phyloP scores from a whole-genome alignment of 1,140 invertebrate genomes.

The Drosophila obscura region DNA sequence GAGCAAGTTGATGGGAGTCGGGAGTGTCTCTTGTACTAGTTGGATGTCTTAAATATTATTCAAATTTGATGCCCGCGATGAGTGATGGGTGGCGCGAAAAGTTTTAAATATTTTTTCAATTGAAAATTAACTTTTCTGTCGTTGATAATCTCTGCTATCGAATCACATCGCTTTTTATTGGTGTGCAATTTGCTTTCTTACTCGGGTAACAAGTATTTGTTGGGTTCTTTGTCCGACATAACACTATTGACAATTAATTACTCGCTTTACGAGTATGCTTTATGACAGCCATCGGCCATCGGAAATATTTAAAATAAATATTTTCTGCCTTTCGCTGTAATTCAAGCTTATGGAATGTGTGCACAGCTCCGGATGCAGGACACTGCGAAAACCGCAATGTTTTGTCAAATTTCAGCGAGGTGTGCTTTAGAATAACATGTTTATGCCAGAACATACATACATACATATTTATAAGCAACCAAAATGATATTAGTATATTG shows the following conservation, averaged over 20 bases:
- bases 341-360: slow-evolving; percentile 63
- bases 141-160: too few species aligned
- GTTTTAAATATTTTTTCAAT: too few species aligned
- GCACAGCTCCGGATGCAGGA: slow-evolving; percentile 8
- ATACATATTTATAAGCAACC: too few species aligned
- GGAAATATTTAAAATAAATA: slow-evolving; percentile 74
- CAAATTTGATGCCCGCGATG: too few species aligned
- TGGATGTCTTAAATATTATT: background rate
- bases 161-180: too few species aligned
- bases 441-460: background rate
- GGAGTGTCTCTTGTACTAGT: slow-evolving; percentile 15
- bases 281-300: slow-evolving; percentile 18
- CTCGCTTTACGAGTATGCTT: slow-evolving; percentile 24
- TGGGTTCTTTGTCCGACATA: slow-evolving; percentile 39
- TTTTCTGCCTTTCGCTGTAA: slow-evolving; percentile 51
- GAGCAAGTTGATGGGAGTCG: slow-evolving; percentile 9
- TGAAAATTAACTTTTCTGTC: too few species aligned
- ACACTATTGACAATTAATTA: slow-evolving; percentile 76
- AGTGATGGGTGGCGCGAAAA: too few species aligned
- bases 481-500: too few species aligned
- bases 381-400: slow-evolving; percentile 58
- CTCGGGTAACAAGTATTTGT: background rate
- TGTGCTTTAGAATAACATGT: slow-evolving; percentile 5
- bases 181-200: too few species aligned
- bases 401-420: slow-evolving; percentile 54